These are phyloP conservation scores for Netelia melanura DNA, from an alignment of 2,888 invertebrate genomes.

Conservation along the genomic window DNA sequence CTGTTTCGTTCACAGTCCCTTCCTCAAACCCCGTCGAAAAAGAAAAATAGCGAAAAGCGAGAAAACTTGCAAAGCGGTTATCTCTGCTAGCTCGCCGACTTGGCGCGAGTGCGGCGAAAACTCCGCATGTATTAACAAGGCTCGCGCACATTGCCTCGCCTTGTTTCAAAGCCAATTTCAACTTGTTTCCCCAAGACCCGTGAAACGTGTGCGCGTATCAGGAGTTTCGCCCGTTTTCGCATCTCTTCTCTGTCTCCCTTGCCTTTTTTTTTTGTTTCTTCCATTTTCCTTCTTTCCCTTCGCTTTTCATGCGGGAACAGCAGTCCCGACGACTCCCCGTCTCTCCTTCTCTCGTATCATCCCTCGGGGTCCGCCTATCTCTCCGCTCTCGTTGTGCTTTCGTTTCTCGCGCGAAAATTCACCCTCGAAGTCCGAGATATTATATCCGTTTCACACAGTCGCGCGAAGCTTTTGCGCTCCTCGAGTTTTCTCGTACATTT, in stretches of 20 bases:
- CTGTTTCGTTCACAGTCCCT: constrained; percentile 8
- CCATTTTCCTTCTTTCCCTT: constrained; percentile 1
- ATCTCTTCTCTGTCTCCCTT: constrained; percentile 21
- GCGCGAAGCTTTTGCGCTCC: constrained; percentile 37
- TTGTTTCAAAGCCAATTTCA: constrained; percentile 70
- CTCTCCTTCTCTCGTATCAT: constrained; percentile 52
- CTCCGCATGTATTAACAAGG: constrained; percentile 66
- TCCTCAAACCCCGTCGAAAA: constrained; percentile 17
- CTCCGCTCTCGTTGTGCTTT: constrained; percentile 9
- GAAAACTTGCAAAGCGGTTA: constrained; percentile 67
- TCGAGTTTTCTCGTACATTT: constrained; percentile 71
- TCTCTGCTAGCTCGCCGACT: constrained; percentile 46
- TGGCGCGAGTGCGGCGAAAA: constrained; percentile 58
- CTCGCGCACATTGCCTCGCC: constrained; percentile 50
- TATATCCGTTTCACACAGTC: constrained; percentile 60
- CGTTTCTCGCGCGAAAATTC: constrained; percentile 35
- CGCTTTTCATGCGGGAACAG: constrained; percentile 20
- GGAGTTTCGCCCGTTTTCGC: constrained; percentile 52
- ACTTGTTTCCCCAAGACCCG: constrained; percentile 58
- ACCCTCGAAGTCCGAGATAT: constrained; percentile 67
- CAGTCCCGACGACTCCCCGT: not conserved
- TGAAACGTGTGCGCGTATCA: constrained; percentile 42
- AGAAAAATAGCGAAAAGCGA: constrained; percentile 50
- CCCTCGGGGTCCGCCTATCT: constrained; percentile 47
- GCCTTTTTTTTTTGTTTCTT: not conserved